Evolutionary conservation across 2,797 vertebrate genomes (phyloP).

Genomic region (Eulemur albifrons): DNA sequence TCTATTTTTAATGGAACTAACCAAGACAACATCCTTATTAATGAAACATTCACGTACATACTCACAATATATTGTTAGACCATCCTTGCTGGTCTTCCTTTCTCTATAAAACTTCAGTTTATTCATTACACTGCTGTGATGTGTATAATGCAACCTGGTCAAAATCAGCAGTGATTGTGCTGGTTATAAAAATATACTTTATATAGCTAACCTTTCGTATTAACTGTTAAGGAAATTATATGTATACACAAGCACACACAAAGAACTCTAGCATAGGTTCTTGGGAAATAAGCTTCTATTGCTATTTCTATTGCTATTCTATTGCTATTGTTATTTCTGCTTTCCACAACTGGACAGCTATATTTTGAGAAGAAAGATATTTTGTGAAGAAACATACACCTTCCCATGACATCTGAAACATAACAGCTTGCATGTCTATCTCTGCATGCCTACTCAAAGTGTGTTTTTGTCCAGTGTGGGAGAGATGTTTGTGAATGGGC

Average conservation of each 20-base stretch:
- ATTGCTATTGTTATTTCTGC: not conserved
- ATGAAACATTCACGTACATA: not conserved
- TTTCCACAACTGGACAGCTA: not conserved
- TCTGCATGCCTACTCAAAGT: conserved; percentile 17
- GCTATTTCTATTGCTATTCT: not conserved
- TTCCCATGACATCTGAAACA: conserved; percentile 22
- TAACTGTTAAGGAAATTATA: not conserved
- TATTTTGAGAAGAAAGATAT: not conserved
- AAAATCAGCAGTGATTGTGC: not conserved
- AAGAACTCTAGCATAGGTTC: not conserved
- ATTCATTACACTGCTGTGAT: not conserved
- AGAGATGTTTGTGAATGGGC: conserved; percentile 53
- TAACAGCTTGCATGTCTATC: conserved; percentile 46
- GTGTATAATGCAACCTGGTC: not conserved
- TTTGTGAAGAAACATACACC: conserved; percentile 13
- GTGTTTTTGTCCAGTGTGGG: conserved; percentile 40
- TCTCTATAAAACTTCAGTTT: not conserved
- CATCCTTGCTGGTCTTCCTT: not conserved
- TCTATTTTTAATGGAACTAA: not conserved
- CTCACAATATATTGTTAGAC: not conserved
- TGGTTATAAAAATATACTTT: not conserved
- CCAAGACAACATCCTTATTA: not conserved
- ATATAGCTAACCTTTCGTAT: not conserved
- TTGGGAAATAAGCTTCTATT: not conserved
- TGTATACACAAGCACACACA: not conserved